A percentile compares a stretch with the other conserved stretches of the same genome.
Evolutionary conservation across 2,113 vertebrate species (phyloP).

Genomic region (Pao palembangensis): DNA sequence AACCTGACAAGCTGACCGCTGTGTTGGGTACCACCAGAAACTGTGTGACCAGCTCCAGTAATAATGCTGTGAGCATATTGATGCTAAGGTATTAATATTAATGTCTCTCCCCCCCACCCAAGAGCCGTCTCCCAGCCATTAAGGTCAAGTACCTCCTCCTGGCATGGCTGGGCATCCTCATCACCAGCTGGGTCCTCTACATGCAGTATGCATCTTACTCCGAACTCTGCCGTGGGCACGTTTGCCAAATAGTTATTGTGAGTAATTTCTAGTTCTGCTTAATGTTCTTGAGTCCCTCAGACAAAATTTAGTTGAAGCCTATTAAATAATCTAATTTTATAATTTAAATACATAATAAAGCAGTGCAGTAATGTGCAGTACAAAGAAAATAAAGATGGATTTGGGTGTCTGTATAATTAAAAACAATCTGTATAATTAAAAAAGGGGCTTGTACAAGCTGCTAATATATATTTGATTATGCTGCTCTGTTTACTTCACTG

Average conservation of each 20-base stretch:
- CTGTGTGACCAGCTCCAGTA: neutral
- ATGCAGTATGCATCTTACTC: slow-evolving; percentile 91
- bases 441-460: no score
- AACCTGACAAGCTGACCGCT: neutral
- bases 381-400: no score
- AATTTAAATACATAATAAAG: no score
- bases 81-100: neutral
- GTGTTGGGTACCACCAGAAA: neutral
- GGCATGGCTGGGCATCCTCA: slow-evolving; percentile 88
- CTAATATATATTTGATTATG: no score
- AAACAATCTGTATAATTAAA: no score
- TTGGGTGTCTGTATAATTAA: no score
- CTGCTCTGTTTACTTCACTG: no score
- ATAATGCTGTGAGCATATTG: neutral
- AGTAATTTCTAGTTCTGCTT: slow-evolving; percentile 64
- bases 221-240: slow-evolving; percentile 88
- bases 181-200: slow-evolving; percentile 92
- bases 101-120: neutral
- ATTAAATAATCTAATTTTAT: no score
- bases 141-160: slow-evolving; percentile 92
- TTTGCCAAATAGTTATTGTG: slow-evolving; percentile 90
- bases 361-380: no score
- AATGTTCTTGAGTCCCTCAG: neutral
- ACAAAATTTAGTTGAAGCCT: neutral
- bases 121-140: slow-evolving; percentile 88